Evolutionary conservation across 2,113 vertebrate genomes (phyloP).

Genomic region (Dasypus novemcinctus): DNA sequence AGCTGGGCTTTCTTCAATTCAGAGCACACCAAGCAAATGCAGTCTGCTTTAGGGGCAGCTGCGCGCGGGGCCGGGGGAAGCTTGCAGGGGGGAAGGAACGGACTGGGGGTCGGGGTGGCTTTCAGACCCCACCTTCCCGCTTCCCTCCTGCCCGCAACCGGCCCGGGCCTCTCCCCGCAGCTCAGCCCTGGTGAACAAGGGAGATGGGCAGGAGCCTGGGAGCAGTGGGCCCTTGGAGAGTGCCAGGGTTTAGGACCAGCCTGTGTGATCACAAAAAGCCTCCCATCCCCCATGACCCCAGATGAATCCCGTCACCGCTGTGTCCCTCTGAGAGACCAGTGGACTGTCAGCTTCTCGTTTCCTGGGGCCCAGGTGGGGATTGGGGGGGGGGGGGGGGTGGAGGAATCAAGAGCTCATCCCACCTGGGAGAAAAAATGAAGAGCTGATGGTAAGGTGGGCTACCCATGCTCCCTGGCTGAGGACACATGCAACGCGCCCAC

Average conservation of each 20-base stretch:
- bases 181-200: neutral
- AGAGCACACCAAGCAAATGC: neutral
- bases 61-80: slow-evolving; percentile 22
- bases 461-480: neutral
- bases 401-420: neutral
- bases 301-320: neutral
- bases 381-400: too few species aligned
- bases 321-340: neutral
- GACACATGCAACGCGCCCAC: neutral
- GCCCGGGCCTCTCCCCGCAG: neutral
- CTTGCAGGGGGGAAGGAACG: neutral
- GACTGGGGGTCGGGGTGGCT: neutral
- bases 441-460: neutral
- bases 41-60: neutral
- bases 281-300: too few species aligned
- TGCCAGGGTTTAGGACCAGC: neutral
- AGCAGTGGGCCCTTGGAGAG: too few species aligned
- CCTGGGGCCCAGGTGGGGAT: neutral
- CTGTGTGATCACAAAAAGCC: neutral
- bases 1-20: neutral
- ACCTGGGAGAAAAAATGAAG: neutral
- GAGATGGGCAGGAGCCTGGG: neutral
- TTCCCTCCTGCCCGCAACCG: neutral
- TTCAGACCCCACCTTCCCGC: accelerated
- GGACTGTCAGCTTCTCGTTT: too few species aligned